Evolutionary conservation across 2,888 invertebrate genomes (phyloP).

Genomic region (Luperina testacea): DNA sequence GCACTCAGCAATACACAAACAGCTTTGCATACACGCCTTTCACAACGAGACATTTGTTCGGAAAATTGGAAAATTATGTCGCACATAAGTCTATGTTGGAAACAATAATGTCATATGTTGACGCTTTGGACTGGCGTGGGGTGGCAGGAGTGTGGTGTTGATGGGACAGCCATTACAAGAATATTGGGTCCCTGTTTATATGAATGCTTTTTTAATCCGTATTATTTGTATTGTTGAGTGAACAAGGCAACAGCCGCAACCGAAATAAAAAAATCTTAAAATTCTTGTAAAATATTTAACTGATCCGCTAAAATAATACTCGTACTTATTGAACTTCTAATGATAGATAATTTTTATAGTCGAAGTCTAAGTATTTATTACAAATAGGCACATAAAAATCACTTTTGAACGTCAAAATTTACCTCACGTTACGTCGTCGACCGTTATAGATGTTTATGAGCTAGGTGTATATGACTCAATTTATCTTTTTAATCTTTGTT

Average conservation of each 20-base stretch:
- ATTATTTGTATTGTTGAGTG: not conserved
- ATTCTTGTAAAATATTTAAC: not conserved
- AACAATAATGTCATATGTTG: constrained; percentile 64
- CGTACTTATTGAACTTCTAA: not conserved
- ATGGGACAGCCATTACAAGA: constrained; percentile 20
- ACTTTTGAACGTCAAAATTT: too few relatives aligned
- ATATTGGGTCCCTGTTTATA: not conserved
- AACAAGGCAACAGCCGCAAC: not conserved
- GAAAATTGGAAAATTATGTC: constrained; percentile 87
- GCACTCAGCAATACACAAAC: constrained; percentile 59
- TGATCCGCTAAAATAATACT: not conserved
- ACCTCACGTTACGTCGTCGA: too few relatives aligned
- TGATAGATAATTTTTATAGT: not conserved
- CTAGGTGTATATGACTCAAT: too few relatives aligned
- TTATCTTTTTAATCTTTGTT: too few relatives aligned
- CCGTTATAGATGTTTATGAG: too few relatives aligned
- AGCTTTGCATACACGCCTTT: constrained; percentile 72
- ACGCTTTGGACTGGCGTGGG: constrained; percentile 26
- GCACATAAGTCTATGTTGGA: constrained; percentile 79
- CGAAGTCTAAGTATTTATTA: too few relatives aligned
- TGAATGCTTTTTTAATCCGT: too few relatives aligned
- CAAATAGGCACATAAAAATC: too few relatives aligned
- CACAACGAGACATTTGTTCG: constrained; percentile 83
- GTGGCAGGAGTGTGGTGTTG: constrained; percentile 38
- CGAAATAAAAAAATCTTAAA: not conserved